Base-by-base conservation (phyloP, 2,888 invertebrate genomes). In the Idaea straminata region DNA sequence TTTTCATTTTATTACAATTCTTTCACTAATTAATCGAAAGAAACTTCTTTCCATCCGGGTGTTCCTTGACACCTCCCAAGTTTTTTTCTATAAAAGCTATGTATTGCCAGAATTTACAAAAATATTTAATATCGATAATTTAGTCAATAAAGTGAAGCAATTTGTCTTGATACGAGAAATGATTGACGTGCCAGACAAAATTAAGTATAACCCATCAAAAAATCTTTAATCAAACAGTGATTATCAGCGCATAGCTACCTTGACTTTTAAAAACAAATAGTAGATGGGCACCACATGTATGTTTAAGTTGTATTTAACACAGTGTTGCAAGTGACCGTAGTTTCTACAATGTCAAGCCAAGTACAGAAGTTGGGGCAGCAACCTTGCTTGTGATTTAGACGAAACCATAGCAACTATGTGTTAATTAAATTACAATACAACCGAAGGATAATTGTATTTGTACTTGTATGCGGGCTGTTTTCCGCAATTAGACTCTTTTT, bases 241-340 rank as follows among this genome's bases (percentile, higher is more conserved):
- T 58, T 15, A 68, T 61, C 64, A 67, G 70, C 70, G 69, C 74
- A 72, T 73, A 72, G 64, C 70, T 71, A 61, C 83, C 83, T 83
- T 83, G 83, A 83, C 82, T 76, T 83, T 83, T 81, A 78, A 63
- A 73, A 77, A 71, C 71, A 69, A 75, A 70, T 76, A 73, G 75
- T 77, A 77, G 79, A 78, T 61, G 68, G 63, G 61, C 70, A 60
- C 62, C 68, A 25, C 25, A 25, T 25, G 25, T 64, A 64, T 77
- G 62, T 68, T 70, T 47, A 47, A 47, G 47, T 47, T 47, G 13
- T 47, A 47, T 47, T 47, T 47, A 65, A 63, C 62, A 61, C 66
- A 64, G 66, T 71, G 69, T 77, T 71, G 61, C 63, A 64, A 68
- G 66, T 61, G 66, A 38, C 57, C 15, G 63, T 64, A 62, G 63